These are phyloP conservation scores for Orthonevra nobilis DNA, from an alignment of 2,888 invertebrate species.

Conservation along the genomic window DNA sequence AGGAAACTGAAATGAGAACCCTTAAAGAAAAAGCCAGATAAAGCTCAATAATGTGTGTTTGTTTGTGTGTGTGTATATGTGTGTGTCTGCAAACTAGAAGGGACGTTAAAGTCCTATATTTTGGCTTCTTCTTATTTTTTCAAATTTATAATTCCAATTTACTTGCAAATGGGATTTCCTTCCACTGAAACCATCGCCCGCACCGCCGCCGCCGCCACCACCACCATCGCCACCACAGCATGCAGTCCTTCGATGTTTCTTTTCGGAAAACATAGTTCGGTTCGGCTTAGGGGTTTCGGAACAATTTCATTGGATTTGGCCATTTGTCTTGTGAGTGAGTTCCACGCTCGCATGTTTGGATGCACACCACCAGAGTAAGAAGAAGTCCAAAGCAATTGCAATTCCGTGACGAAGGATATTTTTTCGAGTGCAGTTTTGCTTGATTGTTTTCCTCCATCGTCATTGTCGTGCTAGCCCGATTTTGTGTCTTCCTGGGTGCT, in stretches of 20 bases:
- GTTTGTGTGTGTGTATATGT: conserved; percentile 26
- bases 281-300: conserved; percentile 53
- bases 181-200: conserved; percentile 22
- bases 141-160: conserved; percentile 72
- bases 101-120: conserved; percentile 69
- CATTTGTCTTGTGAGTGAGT: conserved; percentile 47
- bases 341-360: conserved; percentile 5
- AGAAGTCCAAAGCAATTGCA: conserved; percentile 62
- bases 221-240: no score
- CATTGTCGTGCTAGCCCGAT: conserved; percentile 26
- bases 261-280: conserved; percentile 16
- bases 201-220: neutral
- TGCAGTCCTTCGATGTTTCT: no score
- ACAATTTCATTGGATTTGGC: conserved; percentile 60
- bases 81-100: conserved; percentile 38
- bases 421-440: conserved; percentile 66
- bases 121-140: conserved; percentile 71
- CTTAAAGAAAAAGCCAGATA: conserved; percentile 45
- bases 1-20: conserved; percentile 24
- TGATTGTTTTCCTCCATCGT: conserved; percentile 68
- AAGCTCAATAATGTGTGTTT: conserved; percentile 39
- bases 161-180: conserved; percentile 72
- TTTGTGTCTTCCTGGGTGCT: conserved; percentile 16
- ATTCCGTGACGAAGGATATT: conserved; percentile 68
- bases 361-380: conserved; percentile 19